Conservation (phyloP, 2,888 invertebrate species). For the Athrips mouffetella region DNA sequence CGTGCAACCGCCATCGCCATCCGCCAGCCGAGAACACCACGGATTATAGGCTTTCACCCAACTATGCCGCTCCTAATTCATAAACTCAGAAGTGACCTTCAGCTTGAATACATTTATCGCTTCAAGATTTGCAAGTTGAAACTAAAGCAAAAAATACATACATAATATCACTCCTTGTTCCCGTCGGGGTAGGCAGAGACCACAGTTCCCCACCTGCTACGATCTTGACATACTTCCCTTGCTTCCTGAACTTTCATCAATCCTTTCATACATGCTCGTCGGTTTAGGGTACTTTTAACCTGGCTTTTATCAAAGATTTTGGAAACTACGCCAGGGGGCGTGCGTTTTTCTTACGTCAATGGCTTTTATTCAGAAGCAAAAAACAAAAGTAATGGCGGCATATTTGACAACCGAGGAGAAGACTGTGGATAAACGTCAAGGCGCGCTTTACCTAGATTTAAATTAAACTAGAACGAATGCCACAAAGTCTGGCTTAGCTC, state of each 20-base stretch:
- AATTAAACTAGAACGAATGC: slow-evolving; percentile 43
- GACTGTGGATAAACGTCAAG: slow-evolving; percentile 6
- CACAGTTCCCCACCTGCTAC: too few relatives aligned
- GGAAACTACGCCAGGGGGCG: too few relatives aligned
- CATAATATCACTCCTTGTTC: too few relatives aligned
- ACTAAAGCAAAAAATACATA: too few relatives aligned
- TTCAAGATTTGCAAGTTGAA: background rate
- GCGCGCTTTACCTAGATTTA: slow-evolving; percentile 30
- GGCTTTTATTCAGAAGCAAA: too few relatives aligned
- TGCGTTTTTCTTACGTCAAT: too few relatives aligned
- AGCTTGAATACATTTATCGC: background rate
- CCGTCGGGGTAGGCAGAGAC: too few relatives aligned
- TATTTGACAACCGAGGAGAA: slow-evolving; percentile 1
- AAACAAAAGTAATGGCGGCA: background rate
- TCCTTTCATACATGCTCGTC: too few relatives aligned
- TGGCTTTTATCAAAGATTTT: too few relatives aligned
- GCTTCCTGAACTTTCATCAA: too few relatives aligned
- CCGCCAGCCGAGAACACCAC: slow-evolving; percentile 26
- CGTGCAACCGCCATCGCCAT: slow-evolving; percentile 35
- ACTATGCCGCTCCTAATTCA: slow-evolving; percentile 2
- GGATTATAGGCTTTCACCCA: slow-evolving; percentile 37
- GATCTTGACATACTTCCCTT: too few relatives aligned
- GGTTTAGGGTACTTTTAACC: too few relatives aligned
- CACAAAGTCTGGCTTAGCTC: slow-evolving; percentile 42
- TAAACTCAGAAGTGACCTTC: background rate